These are phyloP conservation scores for Epinephelus cyanopodus DNA, from an alignment of 2,113 vertebrate species.

Conservation along the genomic window DNA sequence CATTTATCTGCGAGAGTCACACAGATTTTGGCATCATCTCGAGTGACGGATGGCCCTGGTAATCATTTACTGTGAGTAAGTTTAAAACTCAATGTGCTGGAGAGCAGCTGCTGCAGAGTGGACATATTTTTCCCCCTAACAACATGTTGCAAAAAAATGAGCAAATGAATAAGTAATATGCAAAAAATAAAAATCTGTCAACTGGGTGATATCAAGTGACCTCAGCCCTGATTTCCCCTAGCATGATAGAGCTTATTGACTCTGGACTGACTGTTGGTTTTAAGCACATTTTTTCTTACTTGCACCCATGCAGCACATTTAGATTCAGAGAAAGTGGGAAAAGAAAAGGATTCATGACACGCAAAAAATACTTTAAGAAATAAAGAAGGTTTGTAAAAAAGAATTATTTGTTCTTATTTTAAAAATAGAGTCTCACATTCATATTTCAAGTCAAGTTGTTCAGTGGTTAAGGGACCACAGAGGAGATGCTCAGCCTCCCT, in stretches of 20 bases:
- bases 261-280: not conserved
- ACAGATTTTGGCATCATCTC: conserved; percentile 20
- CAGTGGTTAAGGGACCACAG: not conserved
- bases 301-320: not conserved
- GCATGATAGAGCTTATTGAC: not conserved
- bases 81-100: conserved; percentile 23
- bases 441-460: not conserved
- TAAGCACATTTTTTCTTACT: not conserved
- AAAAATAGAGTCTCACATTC: not conserved
- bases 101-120: not conserved
- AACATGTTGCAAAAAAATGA: not conserved
- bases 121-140: not conserved
- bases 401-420: not conserved
- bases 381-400: not conserved
- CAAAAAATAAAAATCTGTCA: not conserved
- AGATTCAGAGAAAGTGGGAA: not conserved
- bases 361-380: not conserved
- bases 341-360: not conserved
- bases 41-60: conserved; percentile 16
- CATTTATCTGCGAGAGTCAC: conserved; percentile 39
- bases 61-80: not conserved
- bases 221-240: not conserved
- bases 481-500: not conserved
- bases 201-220: not conserved
- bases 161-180: not conserved